Evolutionary conservation across 2,797 vertebrate species (phyloP), one percentile per base, ranked within the genome.

Genomic region (Hydrolagus colliei): DNA sequence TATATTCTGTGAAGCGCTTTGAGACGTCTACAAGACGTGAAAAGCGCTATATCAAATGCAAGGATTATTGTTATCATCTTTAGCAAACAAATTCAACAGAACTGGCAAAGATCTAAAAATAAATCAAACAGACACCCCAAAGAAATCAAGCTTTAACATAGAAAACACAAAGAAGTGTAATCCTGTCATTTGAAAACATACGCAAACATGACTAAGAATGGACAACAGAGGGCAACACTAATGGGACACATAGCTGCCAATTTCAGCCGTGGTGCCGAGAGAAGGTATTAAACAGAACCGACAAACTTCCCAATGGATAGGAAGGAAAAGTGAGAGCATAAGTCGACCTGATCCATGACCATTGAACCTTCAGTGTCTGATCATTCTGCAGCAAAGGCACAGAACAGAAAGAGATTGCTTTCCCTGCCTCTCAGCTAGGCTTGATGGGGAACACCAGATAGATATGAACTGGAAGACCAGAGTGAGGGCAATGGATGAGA

Each of bases 101-200:
- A 52, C 41, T 6, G 6, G 41, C 41, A 52, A 52, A 52, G 41
- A 52, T 52, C 41, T 52, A 52, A 52, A 52, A 52, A 52, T 52
- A 6, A 52, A 52, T 52, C 41, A 52, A 52, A 52, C 41, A 52
- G 41, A 52, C 41, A 52, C 6, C 41, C 41, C 6, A 52, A 52
- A 52, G 41, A 41, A 41, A 73, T 16, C 41, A 75, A 75, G 22
- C 41, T 52, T 52, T 80, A 20, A 41, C 77, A 41, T 12, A 2
- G 18, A 8, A 52, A 80, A 73, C 87, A 89, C 68, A 88, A 1
- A 14, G 41, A 85, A 6, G 18, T 1, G 18, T 22, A 61, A 8
- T 11, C 2, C 7, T 86, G 85, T 63, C 78, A 72, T 27, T 12
- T 73, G 18, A 41, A 79, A 22, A 62, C 9, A 80, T 10, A 73